Evolutionary conservation across 2,113 vertebrate genomes (phyloP), one percentile per base, ranked within the genome.

Genomic region (Apodemus sylvaticus): DNA sequence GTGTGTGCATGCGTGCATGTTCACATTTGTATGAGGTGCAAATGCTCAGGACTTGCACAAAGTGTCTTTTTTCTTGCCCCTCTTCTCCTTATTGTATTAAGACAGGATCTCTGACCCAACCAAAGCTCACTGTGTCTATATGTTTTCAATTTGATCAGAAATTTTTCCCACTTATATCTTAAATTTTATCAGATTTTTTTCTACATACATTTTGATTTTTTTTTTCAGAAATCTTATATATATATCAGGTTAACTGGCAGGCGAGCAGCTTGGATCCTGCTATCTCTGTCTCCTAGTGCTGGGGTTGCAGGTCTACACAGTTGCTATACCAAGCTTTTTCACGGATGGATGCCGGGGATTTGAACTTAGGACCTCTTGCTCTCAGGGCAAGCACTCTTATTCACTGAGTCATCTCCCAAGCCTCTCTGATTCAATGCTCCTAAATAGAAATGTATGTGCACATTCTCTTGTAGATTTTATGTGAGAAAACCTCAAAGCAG

Each of bases 401-500:
- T 22, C 42, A 36, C 29, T 36, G 16, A 31, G 17, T 10, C 14
- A 64, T 31, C 42, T 22, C 83, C 10, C 26, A 45, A 66, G 29
- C 2, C 12, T 7, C 81, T 45, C 3, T 42, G 58, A 64, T 45
- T 96, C 14, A 16, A 22, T 88, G 11, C 4, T 51, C 26, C 87
- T 85, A 79, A 81, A 19, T 62, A 71, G 51, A 96, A 64, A 87
- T 89, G 86, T 53, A 91, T 62, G 34, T 22, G 19, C 20, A 55
- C 53, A 70, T 79, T 76, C 53, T 64, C 29, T 77, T 91, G 88
- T 86, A 95, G n/a, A 85, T 60, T 91, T 95, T 91, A 89, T 79
- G 34, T 93, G 78, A 95, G 42, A 68, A 89, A 86, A 88, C 29
- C 29, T 87, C 86, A 20, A 76, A 64, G 76, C 20, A 90, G 42